Evolutionary conservation across 2,888 invertebrate species (phyloP).

Genomic region (Polydrusus cervinus): DNA sequence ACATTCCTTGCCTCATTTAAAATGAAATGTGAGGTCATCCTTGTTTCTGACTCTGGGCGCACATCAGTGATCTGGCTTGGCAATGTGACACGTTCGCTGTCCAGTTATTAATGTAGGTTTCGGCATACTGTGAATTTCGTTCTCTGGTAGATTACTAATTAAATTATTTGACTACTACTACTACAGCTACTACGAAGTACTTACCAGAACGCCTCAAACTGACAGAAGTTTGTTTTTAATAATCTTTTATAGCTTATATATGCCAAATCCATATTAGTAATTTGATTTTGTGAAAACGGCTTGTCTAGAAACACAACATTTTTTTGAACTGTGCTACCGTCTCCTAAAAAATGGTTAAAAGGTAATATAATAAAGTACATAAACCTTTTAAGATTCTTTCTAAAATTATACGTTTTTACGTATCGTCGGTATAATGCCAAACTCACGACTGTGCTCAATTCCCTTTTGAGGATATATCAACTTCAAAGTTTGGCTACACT

Average conservation of each 20-base stretch:
- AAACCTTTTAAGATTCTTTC: slow-evolving; percentile 15
- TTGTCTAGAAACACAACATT: slow-evolving; percentile 66
- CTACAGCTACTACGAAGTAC: background rate
- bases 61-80: too few species aligned
- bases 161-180: background rate
- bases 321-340: slow-evolving; percentile 47
- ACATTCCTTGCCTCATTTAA: too few species aligned
- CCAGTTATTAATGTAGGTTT: background rate
- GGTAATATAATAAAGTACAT: slow-evolving; percentile 17
- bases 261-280: slow-evolving; percentile 60
- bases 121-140: background rate
- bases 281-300: slow-evolving; percentile 60
- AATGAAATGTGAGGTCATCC: too few species aligned
- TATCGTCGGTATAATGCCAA: too few species aligned
- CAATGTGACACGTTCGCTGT: too few species aligned
- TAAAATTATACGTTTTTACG: too few species aligned
- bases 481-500: too few species aligned
- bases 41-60: too few species aligned
- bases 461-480: too few species aligned
- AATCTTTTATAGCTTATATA: slow-evolving; percentile 61
- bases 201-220: slow-evolving; percentile 62
- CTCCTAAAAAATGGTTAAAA: slow-evolving; percentile 16
- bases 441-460: too few species aligned
- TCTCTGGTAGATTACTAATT: background rate
- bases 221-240: slow-evolving; percentile 64